Evolutionary conservation across 2,797 vertebrate genomes (phyloP), one percentile per base, ranked within the genome.

Genomic region (Apogon hyalosoma): DNA sequence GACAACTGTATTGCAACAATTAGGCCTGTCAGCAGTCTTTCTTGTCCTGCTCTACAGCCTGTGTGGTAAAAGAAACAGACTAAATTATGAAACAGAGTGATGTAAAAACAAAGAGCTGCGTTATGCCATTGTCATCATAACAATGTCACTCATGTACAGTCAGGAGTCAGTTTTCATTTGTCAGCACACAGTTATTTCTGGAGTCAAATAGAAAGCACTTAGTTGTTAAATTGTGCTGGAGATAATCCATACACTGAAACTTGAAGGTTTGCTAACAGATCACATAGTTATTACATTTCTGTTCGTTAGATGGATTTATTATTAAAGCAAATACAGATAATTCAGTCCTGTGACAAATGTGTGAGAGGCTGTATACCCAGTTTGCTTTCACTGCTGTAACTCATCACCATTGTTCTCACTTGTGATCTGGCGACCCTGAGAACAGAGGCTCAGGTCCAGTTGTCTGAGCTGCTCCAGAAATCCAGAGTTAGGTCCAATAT

Each of bases 401-500:
- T 39, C 11, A n/a, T 68, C 55, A 6, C 4, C 5, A 40, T 60
- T 12, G 1, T 61, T 56, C 4, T 58, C 18, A 48, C 46, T 52
- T 47, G 13, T 24, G 61, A 38, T 50, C 45, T 11, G 39, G 62
- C 14, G 38, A 62, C 53, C 52, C 52, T 79, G 40, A 3, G 10
- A 4, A 11, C 15, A 11, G 15, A 82, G 75, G 47, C 51, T 77
- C 39, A 77, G 55, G 28, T 83, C 95, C 62, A 96, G 62, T 45
- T 95, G 90, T 65, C 78, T 80, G 12, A 96, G 94, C 73, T 96
- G 95, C 56, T 87, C 83, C 81, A 97, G 90, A 90, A 97, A 96
- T 42, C 94, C 94, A 0, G 90, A 91, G 80, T 96, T 96, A 67
- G 95, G 95, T 81, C 90, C 94, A 74, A 96, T 92, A 4, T 92